phyloP scores from a whole-genome alignment of 2,797 vertebrate species.

The Phyllotis vaccarum region DNA sequence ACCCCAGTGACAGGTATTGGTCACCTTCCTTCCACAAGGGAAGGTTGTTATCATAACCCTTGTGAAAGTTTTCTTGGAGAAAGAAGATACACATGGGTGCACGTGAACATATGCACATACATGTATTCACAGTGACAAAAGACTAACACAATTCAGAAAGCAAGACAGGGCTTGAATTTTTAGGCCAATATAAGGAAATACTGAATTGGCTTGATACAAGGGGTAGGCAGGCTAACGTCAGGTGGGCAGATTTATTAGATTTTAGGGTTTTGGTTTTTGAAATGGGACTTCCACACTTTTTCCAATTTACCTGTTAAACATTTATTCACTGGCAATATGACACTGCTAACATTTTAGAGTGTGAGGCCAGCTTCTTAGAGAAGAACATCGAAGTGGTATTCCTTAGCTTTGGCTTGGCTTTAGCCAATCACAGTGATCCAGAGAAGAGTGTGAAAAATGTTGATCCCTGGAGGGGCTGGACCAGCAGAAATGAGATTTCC shows the following conservation, averaged over 20 bases:
- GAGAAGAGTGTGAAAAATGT: neutral
- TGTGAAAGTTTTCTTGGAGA: neutral
- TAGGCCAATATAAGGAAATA: neutral
- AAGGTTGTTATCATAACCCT: neutral
- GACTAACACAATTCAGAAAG: neutral
- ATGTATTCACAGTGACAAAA: neutral
- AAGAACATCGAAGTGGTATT: neutral
- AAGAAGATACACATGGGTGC: neutral
- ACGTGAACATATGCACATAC: neutral
- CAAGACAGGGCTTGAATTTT: neutral
- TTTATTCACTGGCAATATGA: fast-evolving
- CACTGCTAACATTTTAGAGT: neutral
- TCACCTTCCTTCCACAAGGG: neutral
- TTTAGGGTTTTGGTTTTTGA: neutral
- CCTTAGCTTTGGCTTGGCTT: neutral
- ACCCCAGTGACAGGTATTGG: neutral
- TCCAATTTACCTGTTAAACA: neutral
- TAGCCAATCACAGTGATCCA: neutral
- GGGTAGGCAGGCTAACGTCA: neutral
- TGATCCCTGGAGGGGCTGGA: conserved; percentile 1
- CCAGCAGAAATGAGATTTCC: conserved; percentile 60
- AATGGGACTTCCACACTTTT: neutral
- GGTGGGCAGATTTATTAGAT: neutral
- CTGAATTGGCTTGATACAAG: neutral
- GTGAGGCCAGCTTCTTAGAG: neutral